These are phyloP conservation scores for Heliocidaris tuberculata DNA, from an alignment of 35 echinoderm and acorn worm genomes.

Conservation along the genomic window DNA sequence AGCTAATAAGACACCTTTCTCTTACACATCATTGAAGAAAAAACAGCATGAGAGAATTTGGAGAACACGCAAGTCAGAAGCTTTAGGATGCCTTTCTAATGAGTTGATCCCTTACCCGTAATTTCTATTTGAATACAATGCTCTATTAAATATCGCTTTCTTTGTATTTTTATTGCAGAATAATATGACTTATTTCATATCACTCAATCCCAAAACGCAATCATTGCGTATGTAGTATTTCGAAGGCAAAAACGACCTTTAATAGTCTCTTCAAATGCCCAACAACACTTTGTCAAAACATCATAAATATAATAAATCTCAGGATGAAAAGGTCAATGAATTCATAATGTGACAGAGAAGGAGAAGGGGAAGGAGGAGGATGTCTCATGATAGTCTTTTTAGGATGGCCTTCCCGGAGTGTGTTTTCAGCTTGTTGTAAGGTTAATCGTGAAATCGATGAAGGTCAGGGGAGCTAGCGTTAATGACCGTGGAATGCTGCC, in stretches of 20 bases:
- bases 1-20: neutral
- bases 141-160: no score
- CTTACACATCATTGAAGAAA: constrained; percentile 2
- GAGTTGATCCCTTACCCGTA: neutral
- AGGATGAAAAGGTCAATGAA: constrained; percentile 10
- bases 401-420: neutral
- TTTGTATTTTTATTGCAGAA: neutral
- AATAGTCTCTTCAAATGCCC: neutral
- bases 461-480: neutral
- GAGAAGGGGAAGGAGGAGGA: neutral
- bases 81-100: neutral
- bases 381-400: neutral
- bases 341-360: neutral
- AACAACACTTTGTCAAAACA: neutral
- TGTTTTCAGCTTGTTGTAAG: neutral
- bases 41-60: constrained; percentile 2
- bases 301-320: neutral
- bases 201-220: neutral
- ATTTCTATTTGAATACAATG: no score
- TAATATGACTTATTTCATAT: neutral
- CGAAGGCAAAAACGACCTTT: neutral
- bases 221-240: neutral
- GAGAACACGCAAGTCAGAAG: neutral
- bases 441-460: neutral
- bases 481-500: neutral